These are phyloP conservation scores for Meriones unguiculatus DNA, from an alignment of 2,113 vertebrate genomes.

Conservation along the genomic window DNA sequence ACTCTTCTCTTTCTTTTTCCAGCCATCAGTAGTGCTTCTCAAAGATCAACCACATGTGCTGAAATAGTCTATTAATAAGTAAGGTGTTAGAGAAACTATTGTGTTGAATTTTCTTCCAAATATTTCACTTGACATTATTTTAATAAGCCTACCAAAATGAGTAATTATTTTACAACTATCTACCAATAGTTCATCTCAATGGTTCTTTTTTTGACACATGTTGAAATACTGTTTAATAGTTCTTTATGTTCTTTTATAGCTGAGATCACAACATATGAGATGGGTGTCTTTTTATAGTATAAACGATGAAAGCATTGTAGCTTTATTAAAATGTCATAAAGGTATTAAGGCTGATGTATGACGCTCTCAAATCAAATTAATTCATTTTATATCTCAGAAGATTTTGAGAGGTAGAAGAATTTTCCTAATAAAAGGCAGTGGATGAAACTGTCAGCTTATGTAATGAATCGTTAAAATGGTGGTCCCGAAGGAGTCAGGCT, in stretches of 20 bases:
- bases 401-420: not conserved
- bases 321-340: conserved; percentile 54
- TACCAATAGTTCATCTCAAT: not conserved
- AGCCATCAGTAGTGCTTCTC: not conserved
- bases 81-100: not conserved
- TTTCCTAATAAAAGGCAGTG: not conserved
- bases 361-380: not conserved
- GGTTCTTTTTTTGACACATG: conserved; percentile 24
- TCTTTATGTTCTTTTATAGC: conserved; percentile 7
- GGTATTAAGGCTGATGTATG: not conserved
- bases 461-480: not conserved
- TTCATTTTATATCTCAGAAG: conserved; percentile 35
- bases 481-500: not conserved
- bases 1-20: not conserved
- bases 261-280: conserved; percentile 24
- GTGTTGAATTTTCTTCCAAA: not conserved
- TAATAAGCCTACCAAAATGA: not conserved
- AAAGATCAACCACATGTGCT: not conserved
- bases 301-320: not conserved
- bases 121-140: conserved; percentile 10
- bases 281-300: not conserved
- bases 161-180: conserved; percentile 23
- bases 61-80: not conserved
- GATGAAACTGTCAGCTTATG: not conserved
- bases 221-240: conserved; percentile 31